phyloP scores from a whole-genome alignment of 2,113 vertebrate species.

The Ptyas mucosa region DNA sequence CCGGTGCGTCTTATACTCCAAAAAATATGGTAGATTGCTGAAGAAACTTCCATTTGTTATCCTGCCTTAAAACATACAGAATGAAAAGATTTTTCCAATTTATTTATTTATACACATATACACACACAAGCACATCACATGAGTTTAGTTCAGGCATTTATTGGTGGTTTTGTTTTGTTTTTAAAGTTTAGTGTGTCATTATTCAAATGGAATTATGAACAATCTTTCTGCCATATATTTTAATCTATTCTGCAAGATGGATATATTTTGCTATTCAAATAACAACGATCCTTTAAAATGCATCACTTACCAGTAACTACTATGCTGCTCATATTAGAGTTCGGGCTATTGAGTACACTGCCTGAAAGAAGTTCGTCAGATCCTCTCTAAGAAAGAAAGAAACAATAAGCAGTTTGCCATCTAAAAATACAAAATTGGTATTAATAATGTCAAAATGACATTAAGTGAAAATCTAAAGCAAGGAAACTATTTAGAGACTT shows the following conservation, averaged over 20 bases:
- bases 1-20: no score
- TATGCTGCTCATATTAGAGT: constrained; percentile 91
- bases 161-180: neutral
- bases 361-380: constrained; percentile 93
- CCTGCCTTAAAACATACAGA: neutral
- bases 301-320: constrained; percentile 89
- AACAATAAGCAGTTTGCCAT: constrained; percentile 63
- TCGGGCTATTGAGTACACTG: constrained; percentile 94
- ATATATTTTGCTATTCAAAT: constrained; percentile 42
- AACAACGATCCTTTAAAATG: constrained; percentile 61
- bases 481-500: constrained; percentile 25
- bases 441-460: constrained; percentile 40
- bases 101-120: neutral
- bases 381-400: constrained; percentile 83
- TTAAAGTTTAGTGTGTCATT: neutral
- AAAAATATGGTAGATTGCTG: neutral
- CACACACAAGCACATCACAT: neutral
- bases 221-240: constrained; percentile 34
- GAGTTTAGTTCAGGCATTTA: neutral
- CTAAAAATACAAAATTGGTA: constrained; percentile 50
- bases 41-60: neutral
- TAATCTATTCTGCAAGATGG: constrained; percentile 6
- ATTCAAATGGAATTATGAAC: neutral
- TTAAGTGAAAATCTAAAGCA: constrained; percentile 36
- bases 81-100: neutral